phyloP scores from a whole-genome alignment of 2,888 invertebrate species.

The Cactoblastis cactorum region DNA sequence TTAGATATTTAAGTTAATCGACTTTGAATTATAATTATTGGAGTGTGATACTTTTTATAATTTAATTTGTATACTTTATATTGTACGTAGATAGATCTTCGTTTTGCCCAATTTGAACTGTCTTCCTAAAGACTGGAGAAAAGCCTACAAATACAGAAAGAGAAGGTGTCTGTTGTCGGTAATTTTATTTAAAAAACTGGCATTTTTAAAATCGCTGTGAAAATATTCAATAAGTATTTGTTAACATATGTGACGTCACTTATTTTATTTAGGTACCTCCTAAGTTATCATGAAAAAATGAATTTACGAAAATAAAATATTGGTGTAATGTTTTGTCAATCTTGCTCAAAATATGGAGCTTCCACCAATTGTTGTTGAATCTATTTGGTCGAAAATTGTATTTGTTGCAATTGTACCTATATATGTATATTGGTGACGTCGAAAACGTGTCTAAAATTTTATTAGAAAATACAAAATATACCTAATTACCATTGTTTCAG shows the following conservation, averaged over 20 bases:
- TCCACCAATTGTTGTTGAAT: slow-evolving; percentile 33
- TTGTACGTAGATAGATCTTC: slow-evolving; percentile 29
- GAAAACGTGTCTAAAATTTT: slow-evolving; percentile 10
- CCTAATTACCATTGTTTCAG: slow-evolving; percentile 32
- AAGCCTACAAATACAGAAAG: slow-evolving; percentile 14
- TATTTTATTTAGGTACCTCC: not conserved
- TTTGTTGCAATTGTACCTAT: slow-evolving; percentile 25
- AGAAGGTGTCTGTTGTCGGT: slow-evolving; percentile 6
- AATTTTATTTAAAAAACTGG: no score
- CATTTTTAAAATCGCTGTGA: slow-evolving; percentile 6
- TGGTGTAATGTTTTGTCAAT: slow-evolving; percentile 26
- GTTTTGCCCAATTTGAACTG: slow-evolving; percentile 26
- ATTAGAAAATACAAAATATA: slow-evolving; percentile 23
- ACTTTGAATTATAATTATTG: slow-evolving; percentile 25
- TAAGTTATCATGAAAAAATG: not conserved
- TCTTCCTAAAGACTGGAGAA: slow-evolving; percentile 24
- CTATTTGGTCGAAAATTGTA: slow-evolving; percentile 19
- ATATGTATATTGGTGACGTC: slow-evolving; percentile 18
- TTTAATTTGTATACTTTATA: slow-evolving; percentile 40
- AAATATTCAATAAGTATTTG: not conserved
- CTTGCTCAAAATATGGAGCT: slow-evolving; percentile 66
- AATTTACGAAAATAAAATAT: slow-evolving; percentile 16
- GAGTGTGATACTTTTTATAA: slow-evolving; percentile 44
- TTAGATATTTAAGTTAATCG: slow-evolving; percentile 31
- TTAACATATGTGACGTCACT: slow-evolving; percentile 13